Evolutionary conservation across 1,140 invertebrate genomes (phyloP), one percentile per base, ranked within the genome.

Genomic region (Paralvinella palmiformis): DNA sequence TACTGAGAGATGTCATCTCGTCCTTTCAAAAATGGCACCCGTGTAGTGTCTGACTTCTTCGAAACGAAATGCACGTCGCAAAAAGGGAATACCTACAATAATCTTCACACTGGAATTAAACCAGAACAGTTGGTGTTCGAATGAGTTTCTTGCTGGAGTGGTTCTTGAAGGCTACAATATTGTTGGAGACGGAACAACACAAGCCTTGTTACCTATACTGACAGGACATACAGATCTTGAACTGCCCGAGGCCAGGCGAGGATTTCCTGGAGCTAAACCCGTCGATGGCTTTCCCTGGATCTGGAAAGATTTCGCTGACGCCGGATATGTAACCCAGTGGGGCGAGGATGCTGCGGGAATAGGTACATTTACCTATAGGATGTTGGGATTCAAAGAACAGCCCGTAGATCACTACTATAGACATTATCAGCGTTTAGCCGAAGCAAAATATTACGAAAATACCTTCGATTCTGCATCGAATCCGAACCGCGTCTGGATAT

Each of bases 361-460:
- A 10, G 92, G 93, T 0, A 94, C 91, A 0, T 97, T 96, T 73
- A 93, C 91, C 29, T 94, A 93, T 78, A 37, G 59, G 13, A 85
- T 96, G 73, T 89, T 91, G 65, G 94, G 94, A 0, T 98, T 97
- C 77, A 82, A 86, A 63, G 64, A 83, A 0, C 86, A 89, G 68
- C 94, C 94, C 0, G 92, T 92, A 0, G 89, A 96, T 81, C 93
- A 96, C 80, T 96, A 94, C 73, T 87, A 94, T 82, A 80, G 92
- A 33, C 86, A 89, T 0, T 96, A 87, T 76, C 91, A 75, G 75
- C 71, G 72, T n/a, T 24, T 27, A 27, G 78, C 86, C 53, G 70
- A 71, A 24, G 71, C 68, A 1, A 52, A 62, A 1, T 36, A 63
- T 3, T 71, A 74, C 33, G 59, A 67, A 17, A 24, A 20, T n/a